phyloP scores from a whole-genome alignment of 2,113 vertebrate genomes.

The Eclectus roratus region DNA sequence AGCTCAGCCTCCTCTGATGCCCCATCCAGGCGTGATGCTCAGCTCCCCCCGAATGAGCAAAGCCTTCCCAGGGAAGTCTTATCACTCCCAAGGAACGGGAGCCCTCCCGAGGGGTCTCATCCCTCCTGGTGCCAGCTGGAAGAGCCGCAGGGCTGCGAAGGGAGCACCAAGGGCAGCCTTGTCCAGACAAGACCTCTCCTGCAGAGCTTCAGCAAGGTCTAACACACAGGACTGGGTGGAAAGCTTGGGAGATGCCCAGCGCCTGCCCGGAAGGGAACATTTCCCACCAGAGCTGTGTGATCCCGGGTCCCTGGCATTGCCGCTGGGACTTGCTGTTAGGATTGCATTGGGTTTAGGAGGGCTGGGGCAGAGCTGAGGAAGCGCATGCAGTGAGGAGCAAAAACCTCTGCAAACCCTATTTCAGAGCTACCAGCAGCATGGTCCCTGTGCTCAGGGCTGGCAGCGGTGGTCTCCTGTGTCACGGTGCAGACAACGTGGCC shows the following conservation, averaged over 20 bases:
- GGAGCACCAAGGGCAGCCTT: neutral
- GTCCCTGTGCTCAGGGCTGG: neutral
- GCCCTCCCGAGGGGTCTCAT: neutral
- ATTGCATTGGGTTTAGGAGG: accelerated
- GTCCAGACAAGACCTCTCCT: accelerated
- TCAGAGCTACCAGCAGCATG: accelerated
- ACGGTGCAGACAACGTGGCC: accelerated
- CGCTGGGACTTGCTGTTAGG: accelerated
- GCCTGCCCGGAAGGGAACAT: accelerated
- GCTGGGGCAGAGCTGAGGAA: neutral
- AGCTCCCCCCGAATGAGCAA: accelerated
- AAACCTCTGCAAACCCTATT: neutral
- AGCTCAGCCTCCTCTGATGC: neutral
- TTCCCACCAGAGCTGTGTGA: accelerated
- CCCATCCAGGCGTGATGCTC: neutral
- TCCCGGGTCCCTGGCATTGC: accelerated
- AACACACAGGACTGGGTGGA: accelerated
- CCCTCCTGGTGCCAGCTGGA: neutral
- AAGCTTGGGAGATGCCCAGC: accelerated
- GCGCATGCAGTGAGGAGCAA: neutral
- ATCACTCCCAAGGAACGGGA: too few species aligned
- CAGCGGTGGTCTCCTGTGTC: accelerated
- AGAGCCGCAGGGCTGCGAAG: accelerated
- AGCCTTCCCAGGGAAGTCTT: neutral
- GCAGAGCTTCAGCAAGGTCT: accelerated